These are phyloP conservation scores for Dugesia japonica DNA, from an alignment of 2,888 invertebrate genomes.

Conservation along the genomic window DNA sequence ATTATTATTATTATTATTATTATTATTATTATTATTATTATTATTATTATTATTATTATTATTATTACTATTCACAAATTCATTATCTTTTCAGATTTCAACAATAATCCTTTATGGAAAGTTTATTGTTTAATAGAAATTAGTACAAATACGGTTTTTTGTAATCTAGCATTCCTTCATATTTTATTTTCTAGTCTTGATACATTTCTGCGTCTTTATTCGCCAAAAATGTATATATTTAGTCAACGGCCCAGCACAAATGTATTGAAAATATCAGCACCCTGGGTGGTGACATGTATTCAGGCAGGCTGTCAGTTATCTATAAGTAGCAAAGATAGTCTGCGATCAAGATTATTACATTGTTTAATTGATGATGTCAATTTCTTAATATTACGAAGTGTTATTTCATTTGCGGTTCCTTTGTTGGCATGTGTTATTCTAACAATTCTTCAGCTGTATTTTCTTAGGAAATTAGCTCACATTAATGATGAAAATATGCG, in stretches of 20 bases:
- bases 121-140: background rate
- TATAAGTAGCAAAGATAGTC: conserved; percentile 28
- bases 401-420: conserved; percentile 36
- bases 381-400: conserved; percentile 37
- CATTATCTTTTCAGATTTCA: conserved; percentile 10
- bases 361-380: conserved; percentile 37
- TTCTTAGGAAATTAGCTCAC: conserved; percentile 2
- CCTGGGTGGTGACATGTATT: conserved; percentile 37
- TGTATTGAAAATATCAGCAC: conserved; percentile 37
- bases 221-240: conserved; percentile 36
- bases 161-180: conserved; percentile 37
- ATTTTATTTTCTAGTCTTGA: conserved; percentile 37
- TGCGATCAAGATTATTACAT: conserved; percentile 29
- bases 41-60: too few species aligned
- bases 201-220: conserved; percentile 36
- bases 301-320: conserved; percentile 32
- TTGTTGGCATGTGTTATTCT: conserved; percentile 30
- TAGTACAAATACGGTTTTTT: conserved; percentile 36
- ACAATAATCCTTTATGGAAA: background rate
- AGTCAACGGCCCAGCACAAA: conserved; percentile 35
- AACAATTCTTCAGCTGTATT: conserved; percentile 2
- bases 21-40: too few species aligned
- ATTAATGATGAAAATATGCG: conserved; percentile 12
- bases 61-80: too few species aligned
- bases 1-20: too few species aligned